These are phyloP conservation scores for Ochlodes sylvanus DNA, from an alignment of 2,888 invertebrate genomes.

Conservation along the genomic window DNA sequence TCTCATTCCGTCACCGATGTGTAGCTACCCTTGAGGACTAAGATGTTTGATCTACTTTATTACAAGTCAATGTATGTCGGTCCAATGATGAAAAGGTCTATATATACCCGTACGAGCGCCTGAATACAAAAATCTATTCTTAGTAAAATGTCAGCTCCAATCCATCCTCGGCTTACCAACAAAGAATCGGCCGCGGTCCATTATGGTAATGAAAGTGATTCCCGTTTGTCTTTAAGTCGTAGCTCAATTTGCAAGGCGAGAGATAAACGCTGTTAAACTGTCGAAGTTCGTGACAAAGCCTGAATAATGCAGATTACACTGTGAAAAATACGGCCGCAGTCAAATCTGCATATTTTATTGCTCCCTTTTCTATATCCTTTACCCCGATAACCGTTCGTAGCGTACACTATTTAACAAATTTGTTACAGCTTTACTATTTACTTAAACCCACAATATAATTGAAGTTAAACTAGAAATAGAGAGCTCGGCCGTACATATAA, in stretches of 20 bases:
- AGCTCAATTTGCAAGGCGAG: slow-evolving; percentile 85
- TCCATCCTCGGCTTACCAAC: slow-evolving; percentile 74
- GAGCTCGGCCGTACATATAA: slow-evolving; percentile 46
- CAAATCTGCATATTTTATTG: slow-evolving; percentile 85
- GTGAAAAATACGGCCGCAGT: slow-evolving; percentile 84
- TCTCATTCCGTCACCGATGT: too few species aligned
- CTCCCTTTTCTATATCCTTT: slow-evolving; percentile 74
- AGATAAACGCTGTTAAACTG: slow-evolving; percentile 86
- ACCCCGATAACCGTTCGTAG: slow-evolving; percentile 59
- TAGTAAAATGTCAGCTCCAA: slow-evolving; percentile 62
- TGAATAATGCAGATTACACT: slow-evolving; percentile 85
- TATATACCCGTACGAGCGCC: background rate
- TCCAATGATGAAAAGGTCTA: background rate
- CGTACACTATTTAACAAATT: slow-evolving; percentile 48
- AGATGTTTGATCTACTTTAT: too few species aligned
- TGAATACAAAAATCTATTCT: slow-evolving; percentile 39
- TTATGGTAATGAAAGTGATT: slow-evolving; percentile 84
- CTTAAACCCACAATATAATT: slow-evolving; percentile 2
- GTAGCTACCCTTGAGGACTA: too few species aligned
- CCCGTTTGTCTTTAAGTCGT: slow-evolving; percentile 85
- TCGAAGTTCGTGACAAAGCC: slow-evolving; percentile 85
- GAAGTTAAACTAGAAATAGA: slow-evolving; percentile 6
- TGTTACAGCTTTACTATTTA: slow-evolving; percentile 6
- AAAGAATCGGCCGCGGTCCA: slow-evolving; percentile 81
- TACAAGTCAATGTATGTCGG: too few species aligned